Evolutionary conservation across 2,797 vertebrate genomes (phyloP).

Genomic region (Bucorvus abyssinicus): DNA sequence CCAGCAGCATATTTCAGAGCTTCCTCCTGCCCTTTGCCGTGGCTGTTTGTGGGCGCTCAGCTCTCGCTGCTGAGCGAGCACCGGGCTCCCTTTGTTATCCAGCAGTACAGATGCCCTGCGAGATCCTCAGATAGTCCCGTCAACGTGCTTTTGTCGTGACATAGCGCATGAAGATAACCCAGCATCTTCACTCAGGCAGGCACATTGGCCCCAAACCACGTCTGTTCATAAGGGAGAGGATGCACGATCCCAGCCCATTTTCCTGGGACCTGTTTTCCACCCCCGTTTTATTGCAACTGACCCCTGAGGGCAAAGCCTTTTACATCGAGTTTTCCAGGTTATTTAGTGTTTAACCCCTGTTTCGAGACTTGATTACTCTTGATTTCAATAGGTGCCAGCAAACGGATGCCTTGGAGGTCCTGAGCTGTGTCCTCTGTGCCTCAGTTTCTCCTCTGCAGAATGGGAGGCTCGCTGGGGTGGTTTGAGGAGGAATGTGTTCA

Average conservation of each 20-base stretch:
- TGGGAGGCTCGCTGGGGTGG: background rate
- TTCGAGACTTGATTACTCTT: background rate
- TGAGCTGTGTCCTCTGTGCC: background rate
- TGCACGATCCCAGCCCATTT: background rate
- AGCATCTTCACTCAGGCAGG: background rate
- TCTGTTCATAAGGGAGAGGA: background rate
- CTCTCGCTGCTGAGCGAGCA: background rate
- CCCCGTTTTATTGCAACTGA: background rate
- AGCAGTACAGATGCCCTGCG: background rate
- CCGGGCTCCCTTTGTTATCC: background rate
- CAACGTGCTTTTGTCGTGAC: accelerated
- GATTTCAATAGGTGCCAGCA: background rate
- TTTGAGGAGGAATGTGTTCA: background rate
- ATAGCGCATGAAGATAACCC: background rate
- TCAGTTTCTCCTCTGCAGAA: background rate
- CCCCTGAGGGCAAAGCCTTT: background rate
- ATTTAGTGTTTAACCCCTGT: background rate
- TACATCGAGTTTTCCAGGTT: background rate
- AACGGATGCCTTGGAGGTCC: background rate
- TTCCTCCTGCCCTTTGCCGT: background rate
- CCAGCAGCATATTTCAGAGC: background rate
- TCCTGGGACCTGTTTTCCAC: background rate
- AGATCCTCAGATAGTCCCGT: background rate
- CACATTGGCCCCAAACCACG: background rate
- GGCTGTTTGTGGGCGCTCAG: background rate